Evolutionary conservation across 2,888 invertebrate species (phyloP).

Genomic region (Amphiduros pacificus): DNA sequence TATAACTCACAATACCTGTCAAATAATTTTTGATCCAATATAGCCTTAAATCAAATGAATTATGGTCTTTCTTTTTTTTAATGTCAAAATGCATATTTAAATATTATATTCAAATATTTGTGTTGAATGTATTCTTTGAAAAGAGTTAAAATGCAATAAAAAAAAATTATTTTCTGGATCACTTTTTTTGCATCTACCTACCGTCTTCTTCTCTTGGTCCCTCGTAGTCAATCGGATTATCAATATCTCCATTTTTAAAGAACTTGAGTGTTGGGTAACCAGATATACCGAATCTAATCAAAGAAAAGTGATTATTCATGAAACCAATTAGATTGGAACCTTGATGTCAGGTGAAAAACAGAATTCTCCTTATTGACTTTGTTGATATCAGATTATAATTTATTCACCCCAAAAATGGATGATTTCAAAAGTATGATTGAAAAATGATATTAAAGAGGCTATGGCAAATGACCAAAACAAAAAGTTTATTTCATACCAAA

Average conservation of each 20-base stretch:
- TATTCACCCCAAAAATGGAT: background rate
- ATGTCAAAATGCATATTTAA: background rate
- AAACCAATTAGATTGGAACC: background rate
- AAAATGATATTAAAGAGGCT: too few relatives aligned
- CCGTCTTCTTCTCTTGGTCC: slow-evolving; percentile 49
- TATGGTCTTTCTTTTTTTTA: too few relatives aligned
- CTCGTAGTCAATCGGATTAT: slow-evolving; percentile 54
- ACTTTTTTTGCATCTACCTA: slow-evolving; percentile 21
- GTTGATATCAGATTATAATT: background rate
- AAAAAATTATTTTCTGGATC: background rate
- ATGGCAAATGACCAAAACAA: too few relatives aligned
- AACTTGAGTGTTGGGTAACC: slow-evolving; percentile 64
- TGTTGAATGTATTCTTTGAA: too few relatives aligned
- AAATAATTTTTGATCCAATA: background rate
- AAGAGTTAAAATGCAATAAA: too few relatives aligned
- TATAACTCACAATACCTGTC: slow-evolving; percentile 63
- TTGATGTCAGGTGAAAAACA: background rate
- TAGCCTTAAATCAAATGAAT: background rate
- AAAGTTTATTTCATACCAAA: background rate
- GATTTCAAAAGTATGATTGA: background rate
- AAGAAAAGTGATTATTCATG: background rate
- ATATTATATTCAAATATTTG: too few relatives aligned
- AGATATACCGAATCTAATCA: slow-evolving; percentile 58
- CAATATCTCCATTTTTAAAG: slow-evolving; percentile 53
- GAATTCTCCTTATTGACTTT: background rate